Evolutionary conservation across 2,113 vertebrate species (phyloP), one percentile per base, ranked within the genome.

Genomic region (Ophthalmolycus amberensis): DNA sequence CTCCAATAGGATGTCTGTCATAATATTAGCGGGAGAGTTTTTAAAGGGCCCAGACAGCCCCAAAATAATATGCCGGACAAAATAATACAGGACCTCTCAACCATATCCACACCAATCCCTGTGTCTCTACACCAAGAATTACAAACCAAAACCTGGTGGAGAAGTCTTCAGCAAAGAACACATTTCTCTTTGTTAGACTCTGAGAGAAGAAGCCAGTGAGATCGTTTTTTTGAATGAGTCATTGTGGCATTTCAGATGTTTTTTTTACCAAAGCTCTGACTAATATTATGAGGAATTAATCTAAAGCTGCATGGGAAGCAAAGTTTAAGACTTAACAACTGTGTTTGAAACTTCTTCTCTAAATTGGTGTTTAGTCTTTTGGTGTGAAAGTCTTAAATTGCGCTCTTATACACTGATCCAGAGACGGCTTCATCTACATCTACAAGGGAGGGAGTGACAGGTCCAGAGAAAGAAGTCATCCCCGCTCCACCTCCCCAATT

Each of bases 11-110:
- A 88, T 34, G 69, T 52, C 82, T 90, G 86, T 75, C 77, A 94
- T 84, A 92, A 94, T 90, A 94, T 93, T 92, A 91, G 71, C 76
- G 63, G 72, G 77, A 76, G 20, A 9, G 75, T 86, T 91, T 87
- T 87, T 81, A 71, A 85, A 90, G 70, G 56, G 27, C 6, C 79
- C 88, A 92, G 76, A 83, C 84, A 82, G 81, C n/a, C 83, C 50
- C 50, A 77, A 84, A 85, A 92, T 89, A 90, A 79, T 63, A 65
- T 9, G 52, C 64, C 62, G 34, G 14, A 42, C 64, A 80, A 88
- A 86, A 89, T 83, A 83, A 79, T 84, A 86, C 67, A 83, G 42
- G 16, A 42, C 25, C 70, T 71, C 68, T 0, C 44, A 75, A 74
- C 48, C 48, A 52, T 40, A 44, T 46, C 66, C 69, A 79, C 79